phyloP scores from a whole-genome alignment of 2,888 invertebrate species.

The Scaptomyza parva region DNA sequence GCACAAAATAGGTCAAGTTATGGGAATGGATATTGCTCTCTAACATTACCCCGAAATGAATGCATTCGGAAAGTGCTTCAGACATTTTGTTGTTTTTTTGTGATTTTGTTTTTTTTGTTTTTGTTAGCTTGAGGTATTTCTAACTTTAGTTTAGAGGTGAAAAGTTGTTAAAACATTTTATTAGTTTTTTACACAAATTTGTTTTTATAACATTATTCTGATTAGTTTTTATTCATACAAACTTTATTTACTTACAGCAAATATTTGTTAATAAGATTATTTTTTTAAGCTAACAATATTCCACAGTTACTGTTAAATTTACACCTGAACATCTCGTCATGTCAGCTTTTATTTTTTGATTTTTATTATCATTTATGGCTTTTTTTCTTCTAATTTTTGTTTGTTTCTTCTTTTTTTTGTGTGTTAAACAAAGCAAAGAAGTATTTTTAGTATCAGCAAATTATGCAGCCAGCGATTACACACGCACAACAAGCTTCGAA shows the following conservation, averaged over 20 bases:
- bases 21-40: background rate
- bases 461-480: conserved; percentile 52
- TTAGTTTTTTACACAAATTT: background rate
- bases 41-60: background rate
- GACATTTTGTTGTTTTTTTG: too few relatives aligned
- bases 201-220: background rate
- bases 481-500: conserved; percentile 40
- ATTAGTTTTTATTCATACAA: too few relatives aligned
- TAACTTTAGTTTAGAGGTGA: background rate
- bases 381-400: conserved; percentile 14
- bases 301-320: too few relatives aligned
- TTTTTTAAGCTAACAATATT: too few relatives aligned
- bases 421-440: conserved; percentile 58
- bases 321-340: too few relatives aligned
- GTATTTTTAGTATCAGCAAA: conserved; percentile 73
- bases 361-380: background rate
- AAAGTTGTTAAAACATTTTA: background rate
- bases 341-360: too few relatives aligned
- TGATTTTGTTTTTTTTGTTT: background rate
- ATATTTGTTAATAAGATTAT: too few relatives aligned
- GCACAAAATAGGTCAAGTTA: conserved; percentile 26
- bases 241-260: too few relatives aligned
- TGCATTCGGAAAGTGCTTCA: background rate
- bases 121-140: background rate
- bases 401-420: background rate